phyloP scores from a whole-genome alignment of 2,888 invertebrate genomes.

The Erpobdella octoculata region DNA sequence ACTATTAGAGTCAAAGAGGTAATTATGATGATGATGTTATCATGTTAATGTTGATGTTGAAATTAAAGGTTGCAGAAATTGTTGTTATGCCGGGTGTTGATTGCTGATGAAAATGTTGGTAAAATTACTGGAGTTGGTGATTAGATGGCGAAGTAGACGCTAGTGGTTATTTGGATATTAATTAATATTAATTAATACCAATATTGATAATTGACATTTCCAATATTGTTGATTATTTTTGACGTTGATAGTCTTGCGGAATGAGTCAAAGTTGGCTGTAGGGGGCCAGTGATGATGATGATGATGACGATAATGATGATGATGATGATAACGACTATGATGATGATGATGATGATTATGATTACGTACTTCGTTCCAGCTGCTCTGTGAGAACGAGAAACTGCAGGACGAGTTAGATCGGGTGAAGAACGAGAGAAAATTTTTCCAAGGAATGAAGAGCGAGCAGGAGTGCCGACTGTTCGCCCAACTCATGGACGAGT shows the following conservation, averaged over 20 bases:
- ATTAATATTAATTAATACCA: no score
- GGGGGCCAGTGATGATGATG: slow-evolving; percentile 3
- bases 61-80: no score
- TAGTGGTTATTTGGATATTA: no score
- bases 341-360: not conserved
- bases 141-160: no score
- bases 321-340: not conserved
- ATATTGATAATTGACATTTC: no score
- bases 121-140: no score
- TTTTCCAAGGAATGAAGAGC: slow-evolving; percentile 9
- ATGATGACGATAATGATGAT: not conserved
- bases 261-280: no score
- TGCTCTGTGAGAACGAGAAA: not conserved
- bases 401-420: not conserved
- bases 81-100: no score
- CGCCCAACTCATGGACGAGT: slow-evolving; percentile 8
- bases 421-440: slow-evolving; percentile 8
- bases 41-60: no score
- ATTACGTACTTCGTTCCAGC: not conserved
- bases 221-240: no score
- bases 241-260: no score
- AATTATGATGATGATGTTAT: not conserved
- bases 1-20: not conserved
- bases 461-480: not conserved
- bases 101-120: no score